Conservation (phyloP, 2,113 vertebrate species). For the Chauna torquata region DNA sequence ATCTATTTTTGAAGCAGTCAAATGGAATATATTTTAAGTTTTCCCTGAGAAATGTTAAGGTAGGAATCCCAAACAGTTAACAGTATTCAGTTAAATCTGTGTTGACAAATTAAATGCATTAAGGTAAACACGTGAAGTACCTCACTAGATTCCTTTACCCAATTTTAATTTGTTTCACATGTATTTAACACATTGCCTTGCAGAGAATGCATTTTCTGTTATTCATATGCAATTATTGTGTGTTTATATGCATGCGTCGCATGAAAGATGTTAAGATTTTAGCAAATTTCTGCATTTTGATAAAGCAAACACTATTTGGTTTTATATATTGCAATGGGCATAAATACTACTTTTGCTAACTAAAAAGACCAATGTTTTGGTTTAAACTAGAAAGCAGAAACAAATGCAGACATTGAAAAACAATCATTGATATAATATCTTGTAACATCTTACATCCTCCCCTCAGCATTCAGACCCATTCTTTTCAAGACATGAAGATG, state of each 20-base stretch:
- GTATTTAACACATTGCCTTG: not conserved
- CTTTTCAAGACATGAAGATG: not conserved
- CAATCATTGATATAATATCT: not conserved
- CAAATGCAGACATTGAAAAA: not conserved
- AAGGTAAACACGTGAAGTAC: not conserved
- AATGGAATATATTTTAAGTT: not conserved
- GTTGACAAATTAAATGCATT: not conserved
- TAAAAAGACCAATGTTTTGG: not conserved
- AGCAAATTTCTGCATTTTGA: not conserved
- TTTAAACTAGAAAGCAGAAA: not conserved
- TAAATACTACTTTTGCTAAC: not conserved
- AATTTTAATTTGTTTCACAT: not conserved
- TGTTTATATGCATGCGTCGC: not conserved
- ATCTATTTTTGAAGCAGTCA: not conserved
- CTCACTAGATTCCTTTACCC: not conserved
- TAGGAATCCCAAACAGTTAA: not conserved
- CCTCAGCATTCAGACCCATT: not conserved
- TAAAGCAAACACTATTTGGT: not conserved
- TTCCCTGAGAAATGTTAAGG: not conserved
- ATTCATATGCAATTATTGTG: not conserved
- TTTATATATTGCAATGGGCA: not conserved
- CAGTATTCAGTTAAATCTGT: not conserved
- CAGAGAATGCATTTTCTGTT: fast-evolving
- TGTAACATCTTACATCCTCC: not conserved
- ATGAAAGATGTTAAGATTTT: not conserved